Evolutionary conservation across 2,888 invertebrate species (phyloP), one percentile per base, ranked within the genome.

Genomic region (Tryphoninae sp.): DNA sequence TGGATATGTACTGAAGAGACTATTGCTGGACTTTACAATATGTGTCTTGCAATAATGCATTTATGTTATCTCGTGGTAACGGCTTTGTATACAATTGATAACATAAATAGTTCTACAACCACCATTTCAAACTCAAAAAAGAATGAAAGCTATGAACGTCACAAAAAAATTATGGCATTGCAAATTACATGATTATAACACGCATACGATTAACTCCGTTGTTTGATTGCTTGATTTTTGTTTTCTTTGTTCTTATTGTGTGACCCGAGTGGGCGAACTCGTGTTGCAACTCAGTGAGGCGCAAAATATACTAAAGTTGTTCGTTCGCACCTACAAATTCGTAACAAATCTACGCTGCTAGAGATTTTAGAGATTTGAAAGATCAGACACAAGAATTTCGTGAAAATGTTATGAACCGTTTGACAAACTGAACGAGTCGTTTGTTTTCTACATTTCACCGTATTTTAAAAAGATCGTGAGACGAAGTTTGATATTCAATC

Each of bases 271-370:
- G 6, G 33, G n/a, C 64, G 62, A 53, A 40, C 55, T 73, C 22
- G 51, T 62, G 33, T 19, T 45, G 62, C 40, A 16, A 16, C 7
- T 45, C 55, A 40, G 23, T 16, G 4, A 19, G 16, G n/a, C 64
- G 42, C 45, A 45, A 42, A 42, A 11, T 33, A 33, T 33, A 6
- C 33, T 55, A 55, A 74, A 61, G 2, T 19, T n/a, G 11, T 40
- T 9, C 19, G 9, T 23, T 45, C 69, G 11, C 59, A 40, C 59
- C 71, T 71, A 71, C 49, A 49, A 33, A 65, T 62, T 76, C 72
- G 80, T 80, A 77, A 76, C 61, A 80, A 76, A 80, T 76, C 80
- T 76, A 80, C 64, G 23, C 40, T 40, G 69, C 62, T 65, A 78
- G 58, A 64, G 45, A 51, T 33, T 69, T 61, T 59, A 64, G 26